A percentile compares a stretch with the other conserved stretches of the same genome.
Conservation (phyloP, 2,113 vertebrate species). For the Psettodes erumei region DNA sequence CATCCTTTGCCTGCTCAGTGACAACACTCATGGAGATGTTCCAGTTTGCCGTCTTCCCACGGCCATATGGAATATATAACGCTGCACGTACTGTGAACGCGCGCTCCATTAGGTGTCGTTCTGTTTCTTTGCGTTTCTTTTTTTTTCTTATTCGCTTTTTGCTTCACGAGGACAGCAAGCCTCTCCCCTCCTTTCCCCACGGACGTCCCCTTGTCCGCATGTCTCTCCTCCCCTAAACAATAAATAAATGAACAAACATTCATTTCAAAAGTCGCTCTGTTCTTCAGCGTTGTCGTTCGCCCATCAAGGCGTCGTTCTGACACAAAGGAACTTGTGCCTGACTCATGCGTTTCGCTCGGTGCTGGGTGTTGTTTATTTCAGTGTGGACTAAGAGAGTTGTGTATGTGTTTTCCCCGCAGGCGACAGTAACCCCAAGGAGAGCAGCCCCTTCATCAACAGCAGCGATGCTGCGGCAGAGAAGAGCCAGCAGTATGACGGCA, state of each 20-base stretch:
- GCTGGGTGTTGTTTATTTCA: slow-evolving; percentile 1
- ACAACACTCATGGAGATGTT: slow-evolving; percentile 38
- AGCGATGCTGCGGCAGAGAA: slow-evolving; percentile 91
- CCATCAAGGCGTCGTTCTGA: background rate
- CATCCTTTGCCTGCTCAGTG: slow-evolving; percentile 12
- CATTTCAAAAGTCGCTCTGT: background rate
- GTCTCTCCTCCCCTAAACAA: slow-evolving; percentile 15
- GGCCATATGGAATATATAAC: slow-evolving; percentile 57
- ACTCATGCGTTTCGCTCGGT: background rate
- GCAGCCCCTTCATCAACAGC: slow-evolving; percentile 99
- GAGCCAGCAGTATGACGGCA: slow-evolving; percentile 94
- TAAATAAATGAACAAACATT: background rate
- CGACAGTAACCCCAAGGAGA: slow-evolving; percentile 97
- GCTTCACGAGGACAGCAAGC: slow-evolving; percentile 19
- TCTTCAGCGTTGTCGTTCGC: background rate
- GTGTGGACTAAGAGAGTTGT: slow-evolving; percentile 29
- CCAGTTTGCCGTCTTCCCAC: slow-evolving; percentile 21
- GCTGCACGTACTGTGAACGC: slow-evolving; percentile 50
- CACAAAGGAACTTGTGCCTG: background rate
- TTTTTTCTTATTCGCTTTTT: too few relatives aligned
- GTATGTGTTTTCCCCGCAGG: slow-evolving; percentile 79
- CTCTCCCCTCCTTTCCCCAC: slow-evolving; percentile 12
- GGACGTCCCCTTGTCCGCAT: background rate
- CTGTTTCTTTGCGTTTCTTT: slow-evolving; percentile 42
- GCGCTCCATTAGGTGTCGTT: slow-evolving; percentile 52